A percentile compares a stretch with the other conserved stretches of the same genome.
Evolutionary conservation across 2,113 vertebrate species (phyloP).

Genomic region (Harpagus bidentatus): DNA sequence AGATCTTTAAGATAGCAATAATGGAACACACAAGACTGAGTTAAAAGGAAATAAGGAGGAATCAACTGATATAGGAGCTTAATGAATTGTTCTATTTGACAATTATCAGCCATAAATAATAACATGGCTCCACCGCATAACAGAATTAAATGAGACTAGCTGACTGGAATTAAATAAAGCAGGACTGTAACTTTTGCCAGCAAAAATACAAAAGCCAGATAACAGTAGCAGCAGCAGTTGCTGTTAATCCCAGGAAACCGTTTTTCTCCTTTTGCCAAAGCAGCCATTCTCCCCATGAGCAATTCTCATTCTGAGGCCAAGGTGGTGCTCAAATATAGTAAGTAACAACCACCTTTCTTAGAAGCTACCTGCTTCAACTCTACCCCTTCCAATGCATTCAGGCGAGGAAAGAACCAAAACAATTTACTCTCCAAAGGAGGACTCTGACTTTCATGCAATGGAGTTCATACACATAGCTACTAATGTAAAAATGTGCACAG

Average conservation of each 20-base stretch:
- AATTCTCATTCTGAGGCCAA: slow-evolving; percentile 29
- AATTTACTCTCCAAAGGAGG: neutral
- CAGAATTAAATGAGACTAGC: neutral
- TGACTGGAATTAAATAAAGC: slow-evolving; percentile 11
- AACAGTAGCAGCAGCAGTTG: neutral
- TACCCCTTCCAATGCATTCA: neutral
- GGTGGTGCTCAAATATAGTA: slow-evolving; percentile 42
- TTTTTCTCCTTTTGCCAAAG: neutral
- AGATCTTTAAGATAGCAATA: neutral
- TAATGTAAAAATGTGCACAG: accelerated
- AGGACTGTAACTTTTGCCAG: neutral
- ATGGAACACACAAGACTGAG: neutral
- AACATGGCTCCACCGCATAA: neutral
- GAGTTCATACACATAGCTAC: neutral
- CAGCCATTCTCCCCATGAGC: neutral
- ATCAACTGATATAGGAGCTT: neutral
- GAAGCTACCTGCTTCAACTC: neutral
- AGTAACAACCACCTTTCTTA: neutral
- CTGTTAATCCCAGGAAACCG: neutral
- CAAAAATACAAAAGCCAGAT: neutral
- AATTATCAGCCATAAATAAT: neutral
- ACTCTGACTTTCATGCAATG: neutral
- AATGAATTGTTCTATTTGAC: neutral
- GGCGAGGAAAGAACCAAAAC: neutral
- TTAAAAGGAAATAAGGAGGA: neutral